phyloP scores from a whole-genome alignment of 2,888 invertebrate species.

The Priocnemis perturbator region DNA sequence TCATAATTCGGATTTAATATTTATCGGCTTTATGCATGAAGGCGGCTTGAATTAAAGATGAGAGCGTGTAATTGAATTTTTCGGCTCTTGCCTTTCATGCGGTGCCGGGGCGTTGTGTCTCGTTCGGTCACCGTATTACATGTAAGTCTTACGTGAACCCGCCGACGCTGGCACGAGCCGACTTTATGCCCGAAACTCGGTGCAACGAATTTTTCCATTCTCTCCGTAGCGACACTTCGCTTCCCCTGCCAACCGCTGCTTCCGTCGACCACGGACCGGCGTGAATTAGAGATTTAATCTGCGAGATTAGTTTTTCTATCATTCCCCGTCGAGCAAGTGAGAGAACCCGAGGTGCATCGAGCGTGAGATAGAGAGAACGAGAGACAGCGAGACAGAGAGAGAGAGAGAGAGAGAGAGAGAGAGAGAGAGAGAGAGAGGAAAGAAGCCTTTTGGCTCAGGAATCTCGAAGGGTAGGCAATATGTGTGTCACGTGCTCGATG shows the following conservation, averaged over 20 bases:
- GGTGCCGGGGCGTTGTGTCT: conserved; percentile 20
- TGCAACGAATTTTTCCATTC: background rate
- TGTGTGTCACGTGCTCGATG: conserved; percentile 64
- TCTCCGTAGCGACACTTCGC: too few relatives aligned
- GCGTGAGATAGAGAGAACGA: conserved; percentile 6
- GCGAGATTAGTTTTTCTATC: conserved; percentile 52
- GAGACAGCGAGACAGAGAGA: background rate
- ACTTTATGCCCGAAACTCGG: background rate
- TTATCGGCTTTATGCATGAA: too few relatives aligned
- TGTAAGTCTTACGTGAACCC: too few relatives aligned
- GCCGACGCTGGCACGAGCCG: background rate
- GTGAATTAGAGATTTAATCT: conserved; percentile 54
- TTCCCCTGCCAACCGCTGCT: too few relatives aligned
- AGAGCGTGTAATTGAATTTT: too few relatives aligned
- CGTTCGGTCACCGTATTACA: conserved; percentile 5
- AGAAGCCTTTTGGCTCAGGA: conserved; percentile 53
- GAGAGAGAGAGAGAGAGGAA: conserved; percentile 2
- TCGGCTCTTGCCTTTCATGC: conserved; percentile 26
- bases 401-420: conserved; percentile 10
- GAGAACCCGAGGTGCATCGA: background rate
- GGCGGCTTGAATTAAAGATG: too few relatives aligned
- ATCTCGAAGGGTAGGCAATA: conserved; percentile 59
- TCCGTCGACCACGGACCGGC: conserved; percentile 13
- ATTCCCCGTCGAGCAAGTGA: conserved; percentile 4
- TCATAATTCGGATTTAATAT: too few relatives aligned